Percentiles rank a stretch among this genome's conserved stretches.
phyloP scores from a whole-genome alignment of 2,888 invertebrate species.

The Cotesia congregata region DNA sequence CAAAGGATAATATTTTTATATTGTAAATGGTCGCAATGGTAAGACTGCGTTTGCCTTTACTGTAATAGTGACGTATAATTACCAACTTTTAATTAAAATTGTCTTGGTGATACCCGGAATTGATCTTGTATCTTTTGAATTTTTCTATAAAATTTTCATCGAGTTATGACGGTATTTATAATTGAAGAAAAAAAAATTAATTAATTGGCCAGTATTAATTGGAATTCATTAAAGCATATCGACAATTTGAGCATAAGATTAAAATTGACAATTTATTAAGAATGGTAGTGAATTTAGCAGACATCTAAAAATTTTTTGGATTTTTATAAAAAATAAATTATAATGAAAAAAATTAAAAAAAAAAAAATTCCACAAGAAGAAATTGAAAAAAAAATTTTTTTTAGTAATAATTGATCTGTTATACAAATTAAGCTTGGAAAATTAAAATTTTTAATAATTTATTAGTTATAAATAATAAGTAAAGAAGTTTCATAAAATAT shows the following conservation, averaged over 20 bases:
- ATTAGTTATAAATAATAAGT: too few species aligned
- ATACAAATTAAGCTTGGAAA: too few species aligned
- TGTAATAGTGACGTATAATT: slow-evolving; percentile 44
- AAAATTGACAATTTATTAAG: background rate
- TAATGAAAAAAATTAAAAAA: too few species aligned
- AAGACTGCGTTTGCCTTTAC: slow-evolving; percentile 60
- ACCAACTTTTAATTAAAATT: background rate
- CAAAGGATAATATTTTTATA: slow-evolving; percentile 56
- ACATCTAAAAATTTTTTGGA: too few species aligned
- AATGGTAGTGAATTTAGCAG: too few species aligned
- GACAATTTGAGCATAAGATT: background rate
- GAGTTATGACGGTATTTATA: background rate
- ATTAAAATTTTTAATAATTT: too few species aligned
- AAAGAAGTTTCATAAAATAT: too few species aligned
- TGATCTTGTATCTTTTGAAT: background rate
- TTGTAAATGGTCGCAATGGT: slow-evolving; percentile 50
- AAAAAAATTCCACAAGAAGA: too few species aligned
- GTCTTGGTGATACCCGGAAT: background rate
- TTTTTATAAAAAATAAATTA: too few species aligned
- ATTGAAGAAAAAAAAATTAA: background rate
- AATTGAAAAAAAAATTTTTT: too few species aligned
- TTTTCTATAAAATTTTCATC: background rate
- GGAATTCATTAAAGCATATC: background rate
- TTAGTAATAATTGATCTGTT: too few species aligned
- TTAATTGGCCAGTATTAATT: too few species aligned